phyloP scores from a whole-genome alignment of 2,113 vertebrate species.

The Pluvialis apricaria region DNA sequence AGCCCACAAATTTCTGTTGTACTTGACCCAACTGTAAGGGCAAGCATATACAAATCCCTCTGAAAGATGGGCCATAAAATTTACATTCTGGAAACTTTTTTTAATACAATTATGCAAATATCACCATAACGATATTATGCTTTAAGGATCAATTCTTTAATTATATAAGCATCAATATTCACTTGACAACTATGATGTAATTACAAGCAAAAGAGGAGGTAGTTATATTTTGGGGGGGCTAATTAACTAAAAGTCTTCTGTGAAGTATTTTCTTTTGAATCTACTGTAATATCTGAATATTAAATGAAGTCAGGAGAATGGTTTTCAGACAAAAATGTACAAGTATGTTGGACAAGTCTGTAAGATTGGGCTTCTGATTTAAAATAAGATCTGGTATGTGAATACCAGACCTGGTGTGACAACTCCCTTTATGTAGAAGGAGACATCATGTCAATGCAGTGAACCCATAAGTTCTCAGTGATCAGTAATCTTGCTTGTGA shows the following conservation, averaged over 20 bases:
- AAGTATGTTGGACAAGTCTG: background rate
- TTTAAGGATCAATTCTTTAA: conserved; percentile 33
- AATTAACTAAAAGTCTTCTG: background rate
- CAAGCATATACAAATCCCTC: background rate
- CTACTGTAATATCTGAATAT: background rate
- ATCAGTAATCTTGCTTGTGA: background rate
- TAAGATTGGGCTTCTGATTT: background rate
- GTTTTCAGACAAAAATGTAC: background rate
- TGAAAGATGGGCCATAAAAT: background rate
- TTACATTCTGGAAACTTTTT: conserved; percentile 35
- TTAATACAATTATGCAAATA: conserved; percentile 13
- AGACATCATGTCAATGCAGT: background rate
- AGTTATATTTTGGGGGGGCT: background rate
- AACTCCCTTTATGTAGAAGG: background rate
- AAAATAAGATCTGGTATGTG: background rate
- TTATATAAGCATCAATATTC: background rate
- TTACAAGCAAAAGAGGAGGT: background rate
- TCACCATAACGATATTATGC: background rate
- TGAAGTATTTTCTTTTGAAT: background rate
- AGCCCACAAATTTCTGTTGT: background rate
- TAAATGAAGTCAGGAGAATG: background rate
- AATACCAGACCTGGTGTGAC: background rate
- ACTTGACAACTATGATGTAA: background rate
- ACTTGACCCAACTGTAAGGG: conserved; percentile 3
- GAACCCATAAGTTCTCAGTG: background rate